A percentile compares a stretch with the other conserved stretches of the same genome.
Conservation (phyloP, 1,140 invertebrate genomes). For the Sminthurides bifidus region DNA sequence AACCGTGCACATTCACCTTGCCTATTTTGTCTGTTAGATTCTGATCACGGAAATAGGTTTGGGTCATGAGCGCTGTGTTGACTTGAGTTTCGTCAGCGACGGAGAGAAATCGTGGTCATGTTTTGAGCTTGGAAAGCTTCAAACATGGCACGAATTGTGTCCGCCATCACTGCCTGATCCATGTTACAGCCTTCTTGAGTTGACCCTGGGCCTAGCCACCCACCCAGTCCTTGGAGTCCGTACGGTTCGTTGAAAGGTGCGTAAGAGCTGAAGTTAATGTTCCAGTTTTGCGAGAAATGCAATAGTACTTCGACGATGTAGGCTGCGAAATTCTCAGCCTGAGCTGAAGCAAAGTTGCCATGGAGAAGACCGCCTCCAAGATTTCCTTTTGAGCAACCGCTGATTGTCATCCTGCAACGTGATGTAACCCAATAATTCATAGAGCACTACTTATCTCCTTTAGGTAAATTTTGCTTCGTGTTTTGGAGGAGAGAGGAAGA, state of each 20-base stretch:
- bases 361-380: constrained; percentile 7
- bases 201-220: constrained; percentile 4
- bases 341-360: constrained; percentile 15
- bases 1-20: constrained; percentile 28
- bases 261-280: constrained; percentile 8
- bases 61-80: constrained; percentile 12
- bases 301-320: constrained; percentile 18
- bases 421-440: neutral
- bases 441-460: neutral
- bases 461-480: neutral
- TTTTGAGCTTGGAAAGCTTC: neutral
- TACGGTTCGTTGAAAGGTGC: constrained; percentile 25
- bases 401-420: constrained; percentile 16
- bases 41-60: constrained; percentile 13
- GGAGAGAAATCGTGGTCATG: constrained; percentile 10
- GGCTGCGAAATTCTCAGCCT: constrained; percentile 17
- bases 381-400: constrained; percentile 25
- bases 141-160: constrained; percentile 5
- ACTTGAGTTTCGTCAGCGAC: constrained; percentile 25
- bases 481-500: neutral
- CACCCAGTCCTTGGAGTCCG: constrained; percentile 3
- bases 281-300: constrained; percentile 14
- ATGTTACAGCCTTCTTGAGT: constrained; percentile 21
- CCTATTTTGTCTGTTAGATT: constrained; percentile 11
- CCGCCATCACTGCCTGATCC: constrained; percentile 10